Conservation (phyloP, 1,140 invertebrate species). For the Drosophila lowei region DNA sequence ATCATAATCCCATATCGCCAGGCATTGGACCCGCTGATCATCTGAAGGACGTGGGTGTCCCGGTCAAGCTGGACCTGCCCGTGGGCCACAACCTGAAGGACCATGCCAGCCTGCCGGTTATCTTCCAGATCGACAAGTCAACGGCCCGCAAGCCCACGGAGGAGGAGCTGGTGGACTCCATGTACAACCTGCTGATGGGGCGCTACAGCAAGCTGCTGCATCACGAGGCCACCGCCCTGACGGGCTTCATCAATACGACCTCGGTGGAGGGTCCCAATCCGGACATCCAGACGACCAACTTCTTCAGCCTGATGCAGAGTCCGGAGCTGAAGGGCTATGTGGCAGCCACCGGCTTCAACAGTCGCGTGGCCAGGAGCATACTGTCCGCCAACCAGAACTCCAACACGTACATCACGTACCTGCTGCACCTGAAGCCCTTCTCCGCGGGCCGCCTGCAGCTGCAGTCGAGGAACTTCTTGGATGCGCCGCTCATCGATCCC, state of each 20-base stretch:
- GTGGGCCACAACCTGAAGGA: constrained; percentile 90
- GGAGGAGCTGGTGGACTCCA: constrained; percentile 77
- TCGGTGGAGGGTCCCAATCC: constrained; percentile 77
- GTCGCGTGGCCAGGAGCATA: constrained; percentile 82
- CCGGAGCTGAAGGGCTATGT: constrained; percentile 74
- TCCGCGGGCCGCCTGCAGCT: constrained; percentile 83
- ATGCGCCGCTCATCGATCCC: constrained; percentile 90
- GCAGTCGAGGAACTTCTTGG: constrained; percentile 73
- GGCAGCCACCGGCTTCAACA: constrained; percentile 82
- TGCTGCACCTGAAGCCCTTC: constrained; percentile 84
- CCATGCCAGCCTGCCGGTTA: constrained; percentile 84
- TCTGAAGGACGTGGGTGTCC: constrained; percentile 83
- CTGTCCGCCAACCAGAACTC: constrained; percentile 82
- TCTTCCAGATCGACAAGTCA: constrained; percentile 80
- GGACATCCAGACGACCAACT: constrained; percentile 82
- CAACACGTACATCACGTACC: constrained; percentile 83
- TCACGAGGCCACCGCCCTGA: constrained; percentile 79
- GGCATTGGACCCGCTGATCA: constrained; percentile 84
- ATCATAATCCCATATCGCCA: not conserved
- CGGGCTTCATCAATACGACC: constrained; percentile 82
- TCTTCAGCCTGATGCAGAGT: constrained; percentile 78
- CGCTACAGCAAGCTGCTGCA: constrained; percentile 74
- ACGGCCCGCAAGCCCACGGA: constrained; percentile 73
- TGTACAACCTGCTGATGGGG: constrained; percentile 78
- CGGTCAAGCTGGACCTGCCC: constrained; percentile 85